Base-by-base conservation (phyloP, 2,888 invertebrate genomes). In the Chloroclystis v-ata region DNA sequence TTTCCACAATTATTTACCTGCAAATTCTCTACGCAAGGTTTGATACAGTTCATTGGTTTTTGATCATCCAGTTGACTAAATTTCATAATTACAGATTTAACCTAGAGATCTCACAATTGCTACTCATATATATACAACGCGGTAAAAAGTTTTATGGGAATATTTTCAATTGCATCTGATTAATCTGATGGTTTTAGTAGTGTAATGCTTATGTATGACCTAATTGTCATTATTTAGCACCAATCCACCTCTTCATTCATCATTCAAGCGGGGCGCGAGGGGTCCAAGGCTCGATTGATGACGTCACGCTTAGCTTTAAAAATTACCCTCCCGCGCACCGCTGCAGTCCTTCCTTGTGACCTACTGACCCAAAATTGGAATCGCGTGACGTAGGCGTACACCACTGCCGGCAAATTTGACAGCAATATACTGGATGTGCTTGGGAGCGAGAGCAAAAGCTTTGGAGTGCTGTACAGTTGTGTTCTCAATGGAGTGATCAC, bases 351-450 rank as follows among this genome's bases (percentile, higher is more conserved):
- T 80, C 72, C 72, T 68, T 63, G 69, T 82, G 85, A 85, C 85
- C 86, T 77, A 84, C 75, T 86, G 68, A 86, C 85, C 85, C 76
- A 82, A 82, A 83, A 84, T 70, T 70, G 71, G 62, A 58, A 67
- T 65, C 64, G 59, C 67, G 78, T 86, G 86, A 86, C 86, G 86
- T 86, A 81, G 78, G 69, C 70, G 75, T 82, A 85, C 82, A 82
- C 53, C 63, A 65, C 57, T 57, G 60, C 63, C 33, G 68, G 60
- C 56, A 72, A 66, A 56, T 58, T 60, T 40, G 24, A 33, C 30
- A 32, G 49, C 30, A 39, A 47, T 41, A 42, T 37, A 20, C 39
- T 29, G 39, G 52, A 25, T 30, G 26, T 47, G 43, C 48, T 57
- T 56, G 41, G 50, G 54, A 45, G 24, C 11, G 42, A 41, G 33